phyloP scores from a whole-genome alignment of 2,113 vertebrate genomes.

The Mormyrus lacerda region DNA sequence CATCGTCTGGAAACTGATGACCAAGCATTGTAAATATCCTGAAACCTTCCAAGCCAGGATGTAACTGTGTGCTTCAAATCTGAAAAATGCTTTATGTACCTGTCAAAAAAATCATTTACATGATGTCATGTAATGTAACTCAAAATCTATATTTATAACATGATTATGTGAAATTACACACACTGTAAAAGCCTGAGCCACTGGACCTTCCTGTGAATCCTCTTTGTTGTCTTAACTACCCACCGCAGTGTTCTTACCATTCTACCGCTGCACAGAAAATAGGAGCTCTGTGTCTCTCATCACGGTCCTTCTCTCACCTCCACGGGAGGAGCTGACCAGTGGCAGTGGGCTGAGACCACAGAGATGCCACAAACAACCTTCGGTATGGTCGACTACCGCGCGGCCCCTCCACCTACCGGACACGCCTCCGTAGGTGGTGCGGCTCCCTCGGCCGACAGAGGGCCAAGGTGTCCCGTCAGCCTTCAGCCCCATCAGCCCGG shows the following conservation, averaged over 20 bases:
- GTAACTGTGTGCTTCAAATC: not conserved
- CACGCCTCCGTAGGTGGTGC: constrained; percentile 75
- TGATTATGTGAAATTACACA: not conserved
- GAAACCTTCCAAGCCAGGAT: not conserved
- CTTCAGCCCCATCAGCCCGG: constrained; percentile 73
- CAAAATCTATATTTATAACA: not conserved
- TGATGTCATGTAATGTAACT: not conserved
- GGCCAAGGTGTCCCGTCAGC: constrained; percentile 74
- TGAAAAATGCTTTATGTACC: not conserved
- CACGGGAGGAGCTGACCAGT: constrained; percentile 59
- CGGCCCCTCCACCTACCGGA: constrained; percentile 65
- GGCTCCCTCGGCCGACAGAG: constrained; percentile 58
- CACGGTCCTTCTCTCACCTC: constrained; percentile 64
- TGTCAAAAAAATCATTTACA: not conserved
- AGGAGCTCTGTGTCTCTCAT: constrained; percentile 57
- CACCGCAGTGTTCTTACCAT: constrained; percentile 7
- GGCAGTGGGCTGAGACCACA: constrained; percentile 37
- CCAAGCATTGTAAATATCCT: not conserved
- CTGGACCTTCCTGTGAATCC: not conserved
- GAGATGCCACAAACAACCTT: constrained; percentile 33
- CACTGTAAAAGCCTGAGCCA: not conserved
- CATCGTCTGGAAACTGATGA: not conserved
- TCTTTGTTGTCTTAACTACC: not conserved
- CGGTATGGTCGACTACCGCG: not conserved
- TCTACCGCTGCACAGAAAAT: constrained; percentile 29